phyloP scores from a whole-genome alignment of 2,113 vertebrate genomes.

The Rhagologus leucostigma region DNA sequence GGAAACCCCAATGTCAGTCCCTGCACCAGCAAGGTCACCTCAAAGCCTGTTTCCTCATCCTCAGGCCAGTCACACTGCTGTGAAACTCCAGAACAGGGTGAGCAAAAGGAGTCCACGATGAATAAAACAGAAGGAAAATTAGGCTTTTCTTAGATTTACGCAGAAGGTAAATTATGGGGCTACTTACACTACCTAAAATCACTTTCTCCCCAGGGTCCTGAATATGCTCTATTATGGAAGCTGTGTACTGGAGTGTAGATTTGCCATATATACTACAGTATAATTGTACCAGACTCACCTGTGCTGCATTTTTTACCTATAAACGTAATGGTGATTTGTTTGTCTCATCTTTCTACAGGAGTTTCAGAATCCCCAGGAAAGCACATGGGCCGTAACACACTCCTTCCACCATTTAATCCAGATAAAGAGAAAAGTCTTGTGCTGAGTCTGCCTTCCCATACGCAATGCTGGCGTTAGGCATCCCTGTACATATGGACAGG shows the following conservation, averaged over 20 bases:
- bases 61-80: background rate
- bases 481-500: rapidly evolving
- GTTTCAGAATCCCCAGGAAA: background rate
- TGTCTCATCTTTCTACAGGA: background rate
- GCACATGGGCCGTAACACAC: rapidly evolving
- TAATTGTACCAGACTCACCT: conserved; percentile 32
- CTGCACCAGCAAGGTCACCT: conserved; percentile 32
- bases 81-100: background rate
- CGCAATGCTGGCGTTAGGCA: rapidly evolving
- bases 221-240: conserved; percentile 16
- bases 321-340: conserved; percentile 12
- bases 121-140: conserved; percentile 8
- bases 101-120: background rate
- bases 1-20: background rate
- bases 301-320: conserved; percentile 2
- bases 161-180: conserved; percentile 15
- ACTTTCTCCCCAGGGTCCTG: conserved; percentile 1
- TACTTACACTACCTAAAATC: conserved; percentile 32
- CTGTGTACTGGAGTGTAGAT: conserved; percentile 18
- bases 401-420: background rate
- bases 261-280: background rate
- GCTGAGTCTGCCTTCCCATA: background rate
- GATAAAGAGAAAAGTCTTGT: background rate
- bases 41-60: background rate
- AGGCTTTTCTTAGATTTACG: background rate